Conservation (phyloP, 1,140 invertebrate genomes). For the Caenorhabditis briggsae region DNA sequence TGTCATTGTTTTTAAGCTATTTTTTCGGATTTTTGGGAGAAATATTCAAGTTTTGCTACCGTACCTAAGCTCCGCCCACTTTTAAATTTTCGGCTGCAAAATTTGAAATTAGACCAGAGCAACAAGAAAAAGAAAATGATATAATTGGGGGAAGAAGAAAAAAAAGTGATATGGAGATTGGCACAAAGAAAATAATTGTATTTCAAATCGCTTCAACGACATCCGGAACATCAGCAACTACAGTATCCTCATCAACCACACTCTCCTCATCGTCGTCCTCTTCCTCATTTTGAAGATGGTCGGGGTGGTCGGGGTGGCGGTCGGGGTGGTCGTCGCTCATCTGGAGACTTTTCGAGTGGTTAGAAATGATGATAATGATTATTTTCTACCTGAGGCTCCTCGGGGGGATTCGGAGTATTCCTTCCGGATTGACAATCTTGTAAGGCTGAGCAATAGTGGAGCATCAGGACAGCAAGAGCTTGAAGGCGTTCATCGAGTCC, state of each 20-base stretch:
- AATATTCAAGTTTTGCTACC: too few species aligned
- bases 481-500: conserved; percentile 80
- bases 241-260: conserved; percentile 28
- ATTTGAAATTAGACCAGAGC: too few species aligned
- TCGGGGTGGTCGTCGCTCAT: conserved; percentile 19
- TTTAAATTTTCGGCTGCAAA: too few species aligned
- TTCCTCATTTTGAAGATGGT: conserved; percentile 71
- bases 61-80: too few species aligned
- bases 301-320: not conserved
- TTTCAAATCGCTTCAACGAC: not conserved
- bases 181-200: not conserved
- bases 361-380: not conserved
- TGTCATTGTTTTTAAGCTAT: too few species aligned
- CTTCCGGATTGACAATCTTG: conserved; percentile 78
- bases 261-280: conserved; percentile 54
- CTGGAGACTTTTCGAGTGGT: conserved; percentile 37
- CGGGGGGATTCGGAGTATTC: conserved; percentile 34
- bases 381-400: conserved; percentile 47
- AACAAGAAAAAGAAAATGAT: not conserved
- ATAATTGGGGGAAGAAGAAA: not conserved
- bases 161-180: conserved; percentile 10
- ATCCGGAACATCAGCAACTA: not conserved
- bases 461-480: conserved; percentile 86
- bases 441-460: conserved; percentile 88
- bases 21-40: too few species aligned